Percentiles rank a stretch among this genome's conserved stretches.
These are phyloP conservation scores for Anodontia alba DNA, from an alignment of 2,888 invertebrate species.

Conservation along the genomic window DNA sequence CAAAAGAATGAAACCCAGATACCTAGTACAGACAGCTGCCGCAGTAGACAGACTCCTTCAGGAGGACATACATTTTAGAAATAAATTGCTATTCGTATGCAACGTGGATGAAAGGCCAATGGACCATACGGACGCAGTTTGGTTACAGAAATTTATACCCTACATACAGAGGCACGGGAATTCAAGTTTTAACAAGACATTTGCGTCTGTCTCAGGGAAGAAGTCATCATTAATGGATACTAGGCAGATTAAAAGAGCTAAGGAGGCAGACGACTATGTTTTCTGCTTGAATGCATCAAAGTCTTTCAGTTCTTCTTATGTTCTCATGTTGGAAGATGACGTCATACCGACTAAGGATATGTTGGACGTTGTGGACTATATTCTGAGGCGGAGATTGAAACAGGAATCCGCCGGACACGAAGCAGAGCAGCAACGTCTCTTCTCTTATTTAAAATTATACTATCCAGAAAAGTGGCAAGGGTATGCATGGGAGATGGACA, in stretches of 20 bases:
- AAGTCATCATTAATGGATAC: background rate
- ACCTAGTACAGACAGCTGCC: conserved; percentile 72
- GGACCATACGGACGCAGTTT: conserved; percentile 66
- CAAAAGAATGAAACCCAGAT: conserved; percentile 63
- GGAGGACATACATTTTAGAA: conserved; percentile 40
- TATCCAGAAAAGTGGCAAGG: conserved; percentile 81
- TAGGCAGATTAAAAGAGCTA: conserved; percentile 23
- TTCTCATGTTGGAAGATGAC: conserved; percentile 82
- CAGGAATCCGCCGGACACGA: background rate
- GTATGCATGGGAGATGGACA: conserved; percentile 66
- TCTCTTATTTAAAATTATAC: conserved; percentile 78
- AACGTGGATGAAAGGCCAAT: conserved; percentile 76
- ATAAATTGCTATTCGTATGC: conserved; percentile 73
- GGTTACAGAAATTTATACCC: conserved; percentile 63
- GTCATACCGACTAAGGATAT: conserved; percentile 73
- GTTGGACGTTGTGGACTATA: conserved; percentile 67
- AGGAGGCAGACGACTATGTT: conserved; percentile 81
- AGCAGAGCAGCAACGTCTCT: conserved; percentile 36
- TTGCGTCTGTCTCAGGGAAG: conserved; percentile 23
- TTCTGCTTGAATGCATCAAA: conserved; percentile 77
- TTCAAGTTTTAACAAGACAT: conserved; percentile 26
- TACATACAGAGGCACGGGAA: conserved; percentile 59
- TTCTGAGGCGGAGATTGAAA: conserved; percentile 51
- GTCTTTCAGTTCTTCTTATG: conserved; percentile 64
- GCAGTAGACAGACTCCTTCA: conserved; percentile 56